Percentiles rank a stretch among this genome's conserved stretches.
Conservation (phyloP, 1,140 invertebrate genomes). For the Pogonognathellus flavescens region DNA sequence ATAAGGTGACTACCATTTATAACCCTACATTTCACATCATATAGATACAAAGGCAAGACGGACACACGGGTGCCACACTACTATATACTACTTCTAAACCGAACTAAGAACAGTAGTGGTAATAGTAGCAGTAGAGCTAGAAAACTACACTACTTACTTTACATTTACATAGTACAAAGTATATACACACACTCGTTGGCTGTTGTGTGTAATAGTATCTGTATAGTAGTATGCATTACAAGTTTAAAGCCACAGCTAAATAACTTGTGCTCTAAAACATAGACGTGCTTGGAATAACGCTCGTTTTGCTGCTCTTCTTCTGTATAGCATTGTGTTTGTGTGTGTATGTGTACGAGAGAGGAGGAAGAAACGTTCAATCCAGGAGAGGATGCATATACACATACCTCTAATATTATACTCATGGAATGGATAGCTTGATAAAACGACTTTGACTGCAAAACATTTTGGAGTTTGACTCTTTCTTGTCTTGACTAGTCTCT, state of each 20-base stretch:
- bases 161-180: too few species aligned
- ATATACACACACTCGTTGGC: background rate
- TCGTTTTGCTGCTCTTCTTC: background rate
- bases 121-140: background rate
- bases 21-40: constrained; percentile 27
- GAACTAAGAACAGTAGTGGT: background rate
- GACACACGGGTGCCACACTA: too few species aligned
- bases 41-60: background rate
- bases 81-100: background rate
- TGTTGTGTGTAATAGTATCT: background rate
- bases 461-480: constrained; percentile 18
- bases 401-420: too few species aligned
- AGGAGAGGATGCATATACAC: constrained; percentile 11
- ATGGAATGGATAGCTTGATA: constrained; percentile 5
- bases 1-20: constrained; percentile 35
- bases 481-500: background rate
- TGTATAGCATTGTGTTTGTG: background rate
- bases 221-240: too few species aligned
- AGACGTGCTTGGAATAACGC: constrained; percentile 33
- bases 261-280: constrained; percentile 44
- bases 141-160: background rate
- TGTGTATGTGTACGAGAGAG: constrained; percentile 4
- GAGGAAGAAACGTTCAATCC: constrained; percentile 9
- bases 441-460: constrained; percentile 40
- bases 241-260: constrained; percentile 20